These are phyloP conservation scores for Aphis craccivora DNA, from an alignment of 1,140 invertebrate genomes.

Conservation along the genomic window DNA sequence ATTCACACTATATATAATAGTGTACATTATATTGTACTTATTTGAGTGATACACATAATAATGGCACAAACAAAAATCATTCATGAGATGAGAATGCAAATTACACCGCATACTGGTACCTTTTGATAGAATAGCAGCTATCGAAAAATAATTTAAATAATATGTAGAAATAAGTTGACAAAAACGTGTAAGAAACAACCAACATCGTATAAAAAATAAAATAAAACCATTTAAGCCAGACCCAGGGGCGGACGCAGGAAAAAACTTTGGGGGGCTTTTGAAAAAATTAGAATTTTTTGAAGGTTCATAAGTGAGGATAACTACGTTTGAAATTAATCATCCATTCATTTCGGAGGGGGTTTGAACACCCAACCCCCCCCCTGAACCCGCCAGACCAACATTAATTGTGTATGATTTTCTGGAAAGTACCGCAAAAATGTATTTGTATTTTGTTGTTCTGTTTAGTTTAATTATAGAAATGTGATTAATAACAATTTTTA, in stretches of 20 bases:
- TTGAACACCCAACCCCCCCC: too few relatives aligned
- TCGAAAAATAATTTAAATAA: neutral
- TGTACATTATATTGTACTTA: slow-evolving; percentile 1
- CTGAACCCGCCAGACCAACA: neutral
- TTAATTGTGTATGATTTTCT: neutral
- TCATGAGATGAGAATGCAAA: neutral
- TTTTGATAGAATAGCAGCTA: neutral
- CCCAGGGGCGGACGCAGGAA: too few relatives aligned
- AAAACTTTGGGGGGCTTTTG: too few relatives aligned
- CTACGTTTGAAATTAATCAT: too few relatives aligned
- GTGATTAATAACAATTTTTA: neutral
- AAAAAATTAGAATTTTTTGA: too few relatives aligned
- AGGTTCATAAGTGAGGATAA: too few relatives aligned
- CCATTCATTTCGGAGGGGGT: too few relatives aligned
- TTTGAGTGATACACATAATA: neutral
- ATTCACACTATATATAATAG: neutral
- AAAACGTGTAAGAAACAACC: neutral
- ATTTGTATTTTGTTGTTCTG: neutral
- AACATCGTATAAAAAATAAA: neutral
- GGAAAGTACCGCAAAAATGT: neutral
- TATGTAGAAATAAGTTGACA: neutral
- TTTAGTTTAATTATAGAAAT: neutral
- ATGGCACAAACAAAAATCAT: neutral
- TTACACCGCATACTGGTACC: neutral
- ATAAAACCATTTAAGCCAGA: neutral